Evolutionary conservation across 1,140 invertebrate genomes (phyloP).

Genomic region (Plectrocnemia conspersa): DNA sequence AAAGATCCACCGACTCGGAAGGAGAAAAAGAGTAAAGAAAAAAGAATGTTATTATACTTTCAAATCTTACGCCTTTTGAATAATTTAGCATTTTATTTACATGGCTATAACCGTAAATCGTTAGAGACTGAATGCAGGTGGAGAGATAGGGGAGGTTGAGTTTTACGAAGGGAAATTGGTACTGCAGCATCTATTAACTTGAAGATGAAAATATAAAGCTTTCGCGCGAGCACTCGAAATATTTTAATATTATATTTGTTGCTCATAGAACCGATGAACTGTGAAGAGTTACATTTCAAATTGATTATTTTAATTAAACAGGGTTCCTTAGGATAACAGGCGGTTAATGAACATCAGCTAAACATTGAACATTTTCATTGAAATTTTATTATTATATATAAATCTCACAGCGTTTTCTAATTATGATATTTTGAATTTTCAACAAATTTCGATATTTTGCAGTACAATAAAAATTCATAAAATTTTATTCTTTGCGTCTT

Average conservation of each 20-base stretch:
- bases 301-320: too few species aligned
- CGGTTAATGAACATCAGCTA: too few species aligned
- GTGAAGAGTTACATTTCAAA: too few species aligned
- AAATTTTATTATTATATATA: too few species aligned
- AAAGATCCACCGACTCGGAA: conserved; percentile 4
- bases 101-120: conserved; percentile 34
- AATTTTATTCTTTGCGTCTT: too few species aligned
- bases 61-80: conserved; percentile 35
- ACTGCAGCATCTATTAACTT: not conserved
- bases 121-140: conserved; percentile 33
- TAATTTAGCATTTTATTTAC: conserved; percentile 36
- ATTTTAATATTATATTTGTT: not conserved
- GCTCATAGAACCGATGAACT: too few species aligned
- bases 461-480: too few species aligned
- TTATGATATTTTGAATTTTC: too few species aligned
- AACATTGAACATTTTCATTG: too few species aligned
- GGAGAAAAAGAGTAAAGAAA: conserved; percentile 31
- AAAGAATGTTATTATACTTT: conserved; percentile 35
- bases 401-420: too few species aligned
- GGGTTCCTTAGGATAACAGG: too few species aligned
- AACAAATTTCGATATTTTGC: too few species aligned
- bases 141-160: conserved; percentile 8
- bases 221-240: not conserved
- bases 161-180: not conserved
- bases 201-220: not conserved